Evolutionary conservation across 2,888 invertebrate species (phyloP).

Genomic region (Apotomis capreana): DNA sequence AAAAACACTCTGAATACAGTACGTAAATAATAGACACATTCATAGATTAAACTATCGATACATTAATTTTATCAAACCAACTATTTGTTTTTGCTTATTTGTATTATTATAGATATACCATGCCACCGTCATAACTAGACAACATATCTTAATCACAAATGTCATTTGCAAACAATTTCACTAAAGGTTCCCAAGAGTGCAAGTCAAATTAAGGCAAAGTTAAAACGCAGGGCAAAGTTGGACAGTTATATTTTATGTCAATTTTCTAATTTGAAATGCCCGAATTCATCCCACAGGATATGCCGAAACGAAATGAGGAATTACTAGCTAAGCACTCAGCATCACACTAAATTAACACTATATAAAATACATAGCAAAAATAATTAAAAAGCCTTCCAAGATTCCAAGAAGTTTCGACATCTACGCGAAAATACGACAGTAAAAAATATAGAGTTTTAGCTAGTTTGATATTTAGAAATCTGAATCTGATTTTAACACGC

Average conservation of each 20-base stretch:
- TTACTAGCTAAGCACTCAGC: conserved; percentile 53
- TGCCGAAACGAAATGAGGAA: conserved; percentile 55
- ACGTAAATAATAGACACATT: no score
- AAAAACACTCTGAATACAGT: no score
- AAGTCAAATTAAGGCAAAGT: no score
- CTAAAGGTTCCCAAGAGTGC: no score
- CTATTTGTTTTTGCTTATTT: no score
- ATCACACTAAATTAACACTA: conserved; percentile 51
- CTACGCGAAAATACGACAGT: conserved; percentile 61
- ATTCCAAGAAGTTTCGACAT: conserved; percentile 38
- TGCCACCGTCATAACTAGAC: no score
- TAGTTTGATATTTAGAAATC: conserved; percentile 6
- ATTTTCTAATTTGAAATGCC: not conserved
- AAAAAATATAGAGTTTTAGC: conserved; percentile 61
- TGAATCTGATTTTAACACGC: not conserved
- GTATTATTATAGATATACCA: no score
- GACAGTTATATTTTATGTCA: not conserved
- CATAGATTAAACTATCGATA: no score
- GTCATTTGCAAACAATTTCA: no score
- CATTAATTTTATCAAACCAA: no score
- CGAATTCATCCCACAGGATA: conserved; percentile 58
- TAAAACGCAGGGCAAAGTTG: no score
- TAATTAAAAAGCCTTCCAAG: conserved; percentile 59
- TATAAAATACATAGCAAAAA: conserved; percentile 70
- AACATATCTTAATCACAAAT: no score